Conservation (phyloP, 1,140 invertebrate genomes). For the Camponotus floridanus region DNA sequence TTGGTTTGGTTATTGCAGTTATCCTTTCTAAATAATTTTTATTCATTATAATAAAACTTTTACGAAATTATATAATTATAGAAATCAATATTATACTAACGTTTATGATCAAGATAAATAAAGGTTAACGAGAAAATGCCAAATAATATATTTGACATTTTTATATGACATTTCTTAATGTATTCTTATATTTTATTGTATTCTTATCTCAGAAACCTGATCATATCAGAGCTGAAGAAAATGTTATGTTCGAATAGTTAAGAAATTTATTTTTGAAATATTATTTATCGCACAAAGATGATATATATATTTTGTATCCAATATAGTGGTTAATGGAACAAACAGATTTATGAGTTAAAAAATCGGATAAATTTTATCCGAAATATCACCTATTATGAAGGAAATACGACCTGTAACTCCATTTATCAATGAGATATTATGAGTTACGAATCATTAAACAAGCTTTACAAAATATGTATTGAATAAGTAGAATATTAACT, state of each 20-base stretch:
- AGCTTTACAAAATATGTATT: constrained; percentile 19
- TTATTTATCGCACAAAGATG: constrained; percentile 31
- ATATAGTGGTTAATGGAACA: constrained; percentile 16
- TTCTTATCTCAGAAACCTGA: neutral
- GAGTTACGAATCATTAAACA: neutral
- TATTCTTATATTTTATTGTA: neutral
- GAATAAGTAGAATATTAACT: constrained; percentile 2
- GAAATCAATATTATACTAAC: neutral
- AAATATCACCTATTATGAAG: constrained; percentile 9
- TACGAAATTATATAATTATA: neutral
- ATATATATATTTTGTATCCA: constrained; percentile 43
- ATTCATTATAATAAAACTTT: neutral
- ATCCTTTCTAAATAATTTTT: neutral
- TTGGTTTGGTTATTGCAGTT: constrained; percentile 1
- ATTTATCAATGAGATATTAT: constrained; percentile 30
- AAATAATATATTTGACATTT: neutral
- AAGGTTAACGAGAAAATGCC: neutral
- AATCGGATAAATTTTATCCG: constrained; percentile 38
- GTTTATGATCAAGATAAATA: too few relatives aligned
- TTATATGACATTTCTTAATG: neutral
- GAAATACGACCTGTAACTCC: neutral
- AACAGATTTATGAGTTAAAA: constrained; percentile 33
- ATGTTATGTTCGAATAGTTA: neutral
- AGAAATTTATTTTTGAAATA: constrained; percentile 37
- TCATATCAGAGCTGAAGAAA: neutral